phyloP scores from a whole-genome alignment of 2,888 invertebrate genomes.

The Digitonthophagus gazella region DNA sequence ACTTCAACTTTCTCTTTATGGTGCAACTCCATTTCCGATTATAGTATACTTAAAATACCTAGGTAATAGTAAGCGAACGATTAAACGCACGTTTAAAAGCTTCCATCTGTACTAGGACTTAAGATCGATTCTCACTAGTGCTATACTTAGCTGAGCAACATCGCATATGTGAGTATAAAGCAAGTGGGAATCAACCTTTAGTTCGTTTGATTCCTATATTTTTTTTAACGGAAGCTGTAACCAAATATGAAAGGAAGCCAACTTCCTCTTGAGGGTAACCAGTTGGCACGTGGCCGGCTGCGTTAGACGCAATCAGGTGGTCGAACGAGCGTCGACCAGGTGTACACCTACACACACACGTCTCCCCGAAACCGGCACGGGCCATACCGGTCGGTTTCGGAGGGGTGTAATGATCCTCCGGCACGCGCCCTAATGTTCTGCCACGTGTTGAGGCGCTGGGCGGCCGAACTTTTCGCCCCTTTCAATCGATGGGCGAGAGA shows the following conservation, averaged over 20 bases:
- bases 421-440: constrained; percentile 38
- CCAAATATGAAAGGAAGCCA: constrained; percentile 30
- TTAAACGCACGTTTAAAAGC: no score
- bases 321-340: constrained; percentile 36
- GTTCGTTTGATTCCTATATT: no score
- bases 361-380: constrained; percentile 2
- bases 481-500: constrained; percentile 39
- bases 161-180: no score
- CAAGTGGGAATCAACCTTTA: no score
- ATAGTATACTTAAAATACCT: no score
- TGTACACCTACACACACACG: constrained; percentile 15
- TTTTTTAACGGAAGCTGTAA: constrained; percentile 36
- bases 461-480: constrained; percentile 34
- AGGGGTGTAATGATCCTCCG: constrained; percentile 34
- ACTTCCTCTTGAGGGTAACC: constrained; percentile 27
- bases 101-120: no score
- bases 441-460: constrained; percentile 39
- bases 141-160: no score
- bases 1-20: no score
- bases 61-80: no score
- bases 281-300: constrained; percentile 29
- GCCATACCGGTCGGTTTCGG: constrained; percentile 24
- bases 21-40: no score
- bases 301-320: constrained; percentile 37
- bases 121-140: no score